phyloP scores from a whole-genome alignment of 2,113 vertebrate species.

The Spilogale gracilis region DNA sequence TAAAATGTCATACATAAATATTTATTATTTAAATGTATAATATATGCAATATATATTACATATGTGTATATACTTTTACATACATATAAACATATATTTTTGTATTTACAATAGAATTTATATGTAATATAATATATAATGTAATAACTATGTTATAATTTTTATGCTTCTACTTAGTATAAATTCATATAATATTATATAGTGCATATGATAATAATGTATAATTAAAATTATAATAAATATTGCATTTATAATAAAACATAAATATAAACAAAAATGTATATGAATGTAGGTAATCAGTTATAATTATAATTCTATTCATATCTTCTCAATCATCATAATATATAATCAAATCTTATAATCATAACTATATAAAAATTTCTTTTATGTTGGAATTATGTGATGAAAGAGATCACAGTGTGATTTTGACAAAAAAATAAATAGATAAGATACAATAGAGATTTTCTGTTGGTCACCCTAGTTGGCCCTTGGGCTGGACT shows the following conservation, averaged over 20 bases:
- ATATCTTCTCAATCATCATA: neutral
- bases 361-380: neutral
- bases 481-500: too few species aligned
- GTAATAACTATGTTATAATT: neutral
- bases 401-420: neutral
- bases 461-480: fast-evolving
- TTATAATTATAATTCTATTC: neutral
- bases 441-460: neutral
- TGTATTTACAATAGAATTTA: neutral
- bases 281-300: neutral
- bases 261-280: neutral
- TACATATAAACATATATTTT: neutral
- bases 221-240: neutral
- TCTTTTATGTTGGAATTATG: neutral
- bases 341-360: neutral
- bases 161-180: neutral
- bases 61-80: too few species aligned
- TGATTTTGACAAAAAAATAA: neutral
- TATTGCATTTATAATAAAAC: neutral
- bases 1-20: neutral
- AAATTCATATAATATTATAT: neutral
- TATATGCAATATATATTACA: too few species aligned
- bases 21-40: too few species aligned
- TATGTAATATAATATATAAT: neutral
- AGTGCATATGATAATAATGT: neutral